These are phyloP conservation scores for Nudaria mundana DNA, from an alignment of 2,888 invertebrate species.

Conservation along the genomic window DNA sequence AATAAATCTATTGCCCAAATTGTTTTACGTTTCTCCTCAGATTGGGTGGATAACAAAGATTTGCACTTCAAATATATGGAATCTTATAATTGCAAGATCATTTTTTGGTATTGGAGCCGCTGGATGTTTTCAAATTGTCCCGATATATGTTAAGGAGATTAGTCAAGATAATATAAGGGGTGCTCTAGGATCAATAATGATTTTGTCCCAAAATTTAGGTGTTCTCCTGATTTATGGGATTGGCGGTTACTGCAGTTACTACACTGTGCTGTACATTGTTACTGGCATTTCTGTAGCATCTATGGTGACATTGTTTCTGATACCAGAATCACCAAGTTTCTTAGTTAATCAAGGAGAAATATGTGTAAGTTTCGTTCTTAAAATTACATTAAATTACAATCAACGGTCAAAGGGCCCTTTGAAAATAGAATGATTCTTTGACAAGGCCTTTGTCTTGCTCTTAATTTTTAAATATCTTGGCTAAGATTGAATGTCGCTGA, in stretches of 20 bases:
- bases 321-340: constrained; percentile 61
- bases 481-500: too few relatives aligned
- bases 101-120: constrained; percentile 43
- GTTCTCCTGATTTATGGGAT: constrained; percentile 45
- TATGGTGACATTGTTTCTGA: constrained; percentile 38
- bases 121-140: constrained; percentile 46
- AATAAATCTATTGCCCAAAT: too few relatives aligned
- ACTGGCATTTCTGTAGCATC: constrained; percentile 40
- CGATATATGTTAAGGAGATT: constrained; percentile 57
- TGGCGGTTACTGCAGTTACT: constrained; percentile 51
- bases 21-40: not conserved
- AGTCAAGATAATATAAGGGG: constrained; percentile 53
- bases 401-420: too few relatives aligned
- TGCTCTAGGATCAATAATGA: constrained; percentile 38
- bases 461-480: too few relatives aligned
- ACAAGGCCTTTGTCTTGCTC: too few relatives aligned
- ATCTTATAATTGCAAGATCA: constrained; percentile 43
- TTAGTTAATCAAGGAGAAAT: constrained; percentile 48
- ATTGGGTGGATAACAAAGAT: constrained; percentile 41
- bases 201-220: constrained; percentile 46
- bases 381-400: not conserved
- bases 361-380: constrained; percentile 36
- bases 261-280: constrained; percentile 42
- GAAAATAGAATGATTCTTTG: too few relatives aligned
- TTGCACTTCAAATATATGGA: constrained; percentile 26